Conservation (phyloP, 2,797 vertebrate genomes). For the Mionectes olivaceus region DNA sequence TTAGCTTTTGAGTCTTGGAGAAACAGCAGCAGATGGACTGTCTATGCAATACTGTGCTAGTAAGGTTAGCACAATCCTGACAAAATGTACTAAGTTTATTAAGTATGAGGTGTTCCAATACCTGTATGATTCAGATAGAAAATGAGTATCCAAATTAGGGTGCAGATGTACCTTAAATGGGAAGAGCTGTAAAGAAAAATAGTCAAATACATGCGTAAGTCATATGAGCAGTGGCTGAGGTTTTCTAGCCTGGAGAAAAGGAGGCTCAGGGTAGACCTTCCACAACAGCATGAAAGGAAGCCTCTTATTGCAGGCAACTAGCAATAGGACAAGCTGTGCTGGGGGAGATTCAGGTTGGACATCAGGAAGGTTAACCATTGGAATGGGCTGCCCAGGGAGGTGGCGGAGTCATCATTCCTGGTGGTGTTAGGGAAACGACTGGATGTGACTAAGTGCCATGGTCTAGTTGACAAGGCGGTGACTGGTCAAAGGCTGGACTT, state of each 20-base stretch:
- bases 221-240: neutral
- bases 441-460: neutral
- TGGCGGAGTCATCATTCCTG: too few relatives aligned
- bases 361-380: neutral
- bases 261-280: neutral
- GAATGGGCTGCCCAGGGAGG: fast-evolving
- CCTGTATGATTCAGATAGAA: neutral
- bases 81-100: neutral
- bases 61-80: neutral
- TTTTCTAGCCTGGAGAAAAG: neutral
- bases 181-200: neutral
- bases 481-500: neutral
- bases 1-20: neutral
- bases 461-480: neutral
- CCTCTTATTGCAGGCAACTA: neutral
- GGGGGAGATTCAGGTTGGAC: neutral
- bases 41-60: neutral
- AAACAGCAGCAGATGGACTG: neutral
- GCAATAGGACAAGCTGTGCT: neutral
- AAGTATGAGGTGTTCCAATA: neutral
- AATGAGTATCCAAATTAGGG: neutral
- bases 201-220: neutral
- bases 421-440: neutral
- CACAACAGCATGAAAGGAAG: neutral
- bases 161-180: neutral